These are phyloP conservation scores for Laticauda laticaudata DNA, from an alignment of 2,113 vertebrate species.

Conservation along the genomic window DNA sequence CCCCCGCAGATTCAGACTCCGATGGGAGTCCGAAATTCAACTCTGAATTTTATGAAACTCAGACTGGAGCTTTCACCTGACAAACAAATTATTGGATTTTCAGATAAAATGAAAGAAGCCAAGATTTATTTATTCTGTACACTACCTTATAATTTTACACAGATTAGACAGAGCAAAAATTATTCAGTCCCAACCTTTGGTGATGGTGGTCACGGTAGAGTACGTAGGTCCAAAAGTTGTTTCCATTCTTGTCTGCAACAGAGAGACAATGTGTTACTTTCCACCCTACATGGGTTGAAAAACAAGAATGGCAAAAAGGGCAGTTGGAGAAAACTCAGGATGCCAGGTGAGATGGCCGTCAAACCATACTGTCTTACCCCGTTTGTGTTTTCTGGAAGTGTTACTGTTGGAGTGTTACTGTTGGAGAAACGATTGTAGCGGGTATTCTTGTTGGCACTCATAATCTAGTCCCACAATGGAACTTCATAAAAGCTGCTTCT, in stretches of 20 bases:
- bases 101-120: not conserved
- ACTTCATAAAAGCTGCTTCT: constrained; percentile 63
- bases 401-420: constrained; percentile 64
- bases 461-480: constrained; percentile 73
- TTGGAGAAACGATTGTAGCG: constrained; percentile 76
- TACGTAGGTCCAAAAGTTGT: constrained; percentile 89
- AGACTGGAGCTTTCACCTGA: not conserved
- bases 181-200: constrained; percentile 79
- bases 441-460: constrained; percentile 78
- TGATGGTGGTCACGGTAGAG: constrained; percentile 85
- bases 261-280: not conserved
- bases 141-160: not conserved
- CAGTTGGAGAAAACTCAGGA: not conserved
- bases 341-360: not conserved
- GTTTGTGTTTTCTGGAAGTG: constrained; percentile 67
- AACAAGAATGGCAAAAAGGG: too few species aligned
- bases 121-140: not conserved
- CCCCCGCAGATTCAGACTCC: too few species aligned
- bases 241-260: constrained; percentile 89
- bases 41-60: not conserved
- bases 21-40: not conserved
- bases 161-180: fast-evolving
- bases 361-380: constrained; percentile 68
- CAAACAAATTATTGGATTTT: not conserved
- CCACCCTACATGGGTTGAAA: too few species aligned